These are phyloP conservation scores for Tipula lateralis DNA, from an alignment of 2,888 invertebrate species.

Conservation along the genomic window DNA sequence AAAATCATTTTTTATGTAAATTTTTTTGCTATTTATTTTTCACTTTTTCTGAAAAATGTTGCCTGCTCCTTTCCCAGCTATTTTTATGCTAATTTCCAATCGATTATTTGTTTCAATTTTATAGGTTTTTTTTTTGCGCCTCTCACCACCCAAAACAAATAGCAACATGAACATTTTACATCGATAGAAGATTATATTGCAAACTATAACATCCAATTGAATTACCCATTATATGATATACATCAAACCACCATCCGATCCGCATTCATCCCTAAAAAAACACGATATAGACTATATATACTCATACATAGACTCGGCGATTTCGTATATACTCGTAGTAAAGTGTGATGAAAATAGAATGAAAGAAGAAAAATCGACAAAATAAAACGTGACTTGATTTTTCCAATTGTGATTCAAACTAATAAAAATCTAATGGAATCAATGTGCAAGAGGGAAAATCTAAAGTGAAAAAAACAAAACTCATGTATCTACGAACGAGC, in stretches of 20 bases:
- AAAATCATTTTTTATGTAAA: conserved; percentile 15
- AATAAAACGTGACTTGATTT: conserved; percentile 19
- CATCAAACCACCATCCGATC: conserved; percentile 24
- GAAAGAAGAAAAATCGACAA: not conserved
- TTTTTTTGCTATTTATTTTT: not conserved
- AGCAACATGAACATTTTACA: not conserved
- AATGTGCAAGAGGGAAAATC: conserved; percentile 3
- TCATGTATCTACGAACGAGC: conserved; percentile 11
- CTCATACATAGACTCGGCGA: not conserved
- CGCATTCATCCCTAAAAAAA: not conserved
- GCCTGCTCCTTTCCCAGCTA: not conserved
- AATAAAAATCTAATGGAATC: conserved; percentile 24
- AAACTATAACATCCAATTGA: conserved; percentile 24
- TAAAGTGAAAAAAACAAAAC: not conserved
- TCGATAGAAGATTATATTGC: not conserved
- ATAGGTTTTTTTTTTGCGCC: not conserved
- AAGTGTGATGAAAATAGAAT: not conserved
- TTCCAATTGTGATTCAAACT: conserved; percentile 24
- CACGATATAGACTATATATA: not conserved
- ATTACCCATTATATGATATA: conserved; percentile 24
- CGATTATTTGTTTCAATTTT: conserved; percentile 19
- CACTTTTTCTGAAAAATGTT: conserved; percentile 7
- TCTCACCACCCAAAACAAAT: not conserved
- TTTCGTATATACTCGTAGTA: not conserved
- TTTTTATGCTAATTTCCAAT: conserved; percentile 19